A percentile compares a stretch with the other conserved stretches of the same genome.
These are phyloP conservation scores for Rousettus madagascariensis DNA, from an alignment of 2,797 vertebrate species.

Conservation along the genomic window DNA sequence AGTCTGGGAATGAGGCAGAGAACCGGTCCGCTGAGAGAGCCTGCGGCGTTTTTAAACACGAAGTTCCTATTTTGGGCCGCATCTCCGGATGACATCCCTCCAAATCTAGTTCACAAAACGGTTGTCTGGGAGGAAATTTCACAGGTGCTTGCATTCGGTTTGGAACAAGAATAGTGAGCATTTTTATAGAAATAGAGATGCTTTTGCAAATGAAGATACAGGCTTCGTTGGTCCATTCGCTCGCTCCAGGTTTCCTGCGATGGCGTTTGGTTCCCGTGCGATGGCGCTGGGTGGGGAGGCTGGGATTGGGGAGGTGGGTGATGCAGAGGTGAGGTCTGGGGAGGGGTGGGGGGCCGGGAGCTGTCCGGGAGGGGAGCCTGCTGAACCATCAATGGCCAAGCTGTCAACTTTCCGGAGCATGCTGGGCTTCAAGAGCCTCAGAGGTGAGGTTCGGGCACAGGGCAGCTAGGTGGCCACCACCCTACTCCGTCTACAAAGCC, in stretches of 20 bases:
- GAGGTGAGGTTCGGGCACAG: background rate
- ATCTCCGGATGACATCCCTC: accelerated
- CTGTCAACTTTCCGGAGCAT: accelerated
- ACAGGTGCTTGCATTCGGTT: background rate
- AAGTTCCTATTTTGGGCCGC: accelerated
- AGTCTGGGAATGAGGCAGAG: background rate
- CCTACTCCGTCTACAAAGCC: background rate
- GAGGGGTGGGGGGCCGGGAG: background rate
- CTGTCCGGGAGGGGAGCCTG: too few species aligned
- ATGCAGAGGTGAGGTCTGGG: accelerated
- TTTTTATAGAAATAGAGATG: background rate
- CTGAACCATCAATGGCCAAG: too few species aligned
- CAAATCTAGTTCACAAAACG: background rate
- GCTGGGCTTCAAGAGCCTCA: background rate
- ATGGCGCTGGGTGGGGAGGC: background rate
- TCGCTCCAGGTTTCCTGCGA: accelerated
- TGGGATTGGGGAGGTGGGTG: background rate
- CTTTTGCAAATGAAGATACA: background rate
- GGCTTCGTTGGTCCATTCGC: background rate
- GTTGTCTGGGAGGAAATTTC: background rate
- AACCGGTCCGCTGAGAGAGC: background rate
- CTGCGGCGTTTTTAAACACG: accelerated
- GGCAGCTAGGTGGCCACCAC: too few species aligned
- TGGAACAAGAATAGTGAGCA: background rate
- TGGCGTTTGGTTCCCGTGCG: background rate